Evolutionary conservation across 2,888 invertebrate genomes (phyloP), one percentile per base, ranked within the genome.

Genomic region (Formica aserva): DNA sequence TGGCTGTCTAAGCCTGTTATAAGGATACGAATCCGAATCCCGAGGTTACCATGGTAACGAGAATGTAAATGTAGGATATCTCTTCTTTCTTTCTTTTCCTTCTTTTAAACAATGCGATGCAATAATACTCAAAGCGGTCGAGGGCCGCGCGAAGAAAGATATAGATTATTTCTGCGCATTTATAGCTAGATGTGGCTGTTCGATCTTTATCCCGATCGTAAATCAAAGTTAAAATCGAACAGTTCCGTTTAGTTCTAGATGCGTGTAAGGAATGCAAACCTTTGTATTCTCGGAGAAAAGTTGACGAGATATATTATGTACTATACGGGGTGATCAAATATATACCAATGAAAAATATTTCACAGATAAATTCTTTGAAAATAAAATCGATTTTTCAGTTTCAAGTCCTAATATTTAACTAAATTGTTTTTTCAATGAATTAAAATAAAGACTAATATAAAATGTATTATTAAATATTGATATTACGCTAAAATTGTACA

Each of bases 21-120:
- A 72, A 66, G 69, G 80, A 69, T 76, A 83, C 76, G 83, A 82
- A 80, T 84, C 71, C 86, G 83, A 82, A 85, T 87, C 57, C 69
- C 87, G 86, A 90, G 85, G 90, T 89, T 89, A 89, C 89, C 89
- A 89, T 89, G 90, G 89, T 88, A 89, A 90, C 89, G 75, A 89
- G 71, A 69, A 82, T 83, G 69, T 86, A 45, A 80, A 83, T 84
- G 82, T 77, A 85, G 71, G 72, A 80, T 84, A 66, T 76, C 65
- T 80, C 32, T 71, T 57, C 29, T 71, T 32, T 32, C n/a, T 15
- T 38, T 18, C 15, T 62, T 3, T 35, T 29, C 9, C 41, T 41
- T 55, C n/a, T 72, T 26, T 35, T 35, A 22, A 41, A 32, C 35
- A 78, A 45, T 32, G 26, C 60, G 74, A 72, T 62, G 45, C 63